Evolutionary conservation across 1,140 invertebrate genomes (phyloP), one percentile per base, ranked within the genome.

Genomic region (Riptortus pedestris): DNA sequence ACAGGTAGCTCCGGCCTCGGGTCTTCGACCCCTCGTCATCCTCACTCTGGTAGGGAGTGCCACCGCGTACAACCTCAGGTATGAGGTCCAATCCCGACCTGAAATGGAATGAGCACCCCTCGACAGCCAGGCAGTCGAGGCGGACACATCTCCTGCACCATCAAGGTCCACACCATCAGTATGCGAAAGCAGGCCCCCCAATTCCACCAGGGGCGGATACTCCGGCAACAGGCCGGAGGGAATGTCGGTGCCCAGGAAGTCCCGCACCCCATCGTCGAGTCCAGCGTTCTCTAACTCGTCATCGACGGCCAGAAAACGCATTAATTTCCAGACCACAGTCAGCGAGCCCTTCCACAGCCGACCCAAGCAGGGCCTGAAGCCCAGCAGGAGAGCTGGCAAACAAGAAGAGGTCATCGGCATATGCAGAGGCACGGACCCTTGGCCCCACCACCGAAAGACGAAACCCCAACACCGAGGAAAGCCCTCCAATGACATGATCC

Each of bases 211-310:
- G 7, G 14, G 3, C 4, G 26, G 24, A 11, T 9, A 7, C 3
- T 12, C 4, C 4, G 52, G 52, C 7, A 48, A 4, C 83, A 86
- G 86, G 82, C 85, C 85, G 88, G 89, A 88, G 81, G 86, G 87
- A 87, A 85, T 24, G 5, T 29, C 52, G 18, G 7, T 26, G 5
- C 52, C 27, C 5, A 57, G 24, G 18, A 14, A 14, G 2, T 20
- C 7, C 3, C 24, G 7, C 27, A 7, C 45, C 11, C 18, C 24
- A 14, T 27, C 52, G 20, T 5, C 7, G 5, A 27, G 5, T 3
- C 52, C 27, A 26, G 7, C 11, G 5, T 29, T 20, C 45, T 48
- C 27, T 7, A 57, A 12, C 5, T 5, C 11, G 26, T 24, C 52
- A 12, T 4, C 5, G 7, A 57, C 26, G 2, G 24, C 5, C 5